Percentiles rank a stretch among this genome's conserved stretches.
phyloP scores from a whole-genome alignment of 2,888 invertebrate genomes.

The Drosophila borborema region DNA sequence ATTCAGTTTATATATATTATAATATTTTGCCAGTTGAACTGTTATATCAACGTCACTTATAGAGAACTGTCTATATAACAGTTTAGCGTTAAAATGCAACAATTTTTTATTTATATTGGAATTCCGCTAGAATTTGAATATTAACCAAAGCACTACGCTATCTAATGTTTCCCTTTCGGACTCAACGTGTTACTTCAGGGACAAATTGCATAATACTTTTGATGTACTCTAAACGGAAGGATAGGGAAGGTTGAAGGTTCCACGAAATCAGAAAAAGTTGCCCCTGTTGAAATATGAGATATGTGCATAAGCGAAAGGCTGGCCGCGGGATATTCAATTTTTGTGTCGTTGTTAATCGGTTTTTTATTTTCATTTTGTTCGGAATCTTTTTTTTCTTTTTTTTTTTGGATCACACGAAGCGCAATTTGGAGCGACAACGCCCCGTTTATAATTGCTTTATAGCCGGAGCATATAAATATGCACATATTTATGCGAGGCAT shows the following conservation, averaged over 20 bases:
- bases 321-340: constrained; percentile 54
- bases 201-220: neutral
- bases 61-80: no score
- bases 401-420: constrained; percentile 40
- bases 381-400: neutral
- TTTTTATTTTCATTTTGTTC: constrained; percentile 15
- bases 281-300: constrained; percentile 65
- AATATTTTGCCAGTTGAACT: neutral
- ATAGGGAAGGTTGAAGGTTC: constrained; percentile 30
- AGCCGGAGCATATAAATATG: constrained; percentile 59
- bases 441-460: constrained; percentile 79
- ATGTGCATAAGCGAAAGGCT: neutral
- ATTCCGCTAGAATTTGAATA: no score
- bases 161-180: neutral
- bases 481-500: constrained; percentile 32
- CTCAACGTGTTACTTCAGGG: neutral
- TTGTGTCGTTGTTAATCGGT: constrained; percentile 44
- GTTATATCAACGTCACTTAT: no score
- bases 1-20: neutral
- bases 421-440: constrained; percentile 63
- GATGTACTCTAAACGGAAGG: neutral
- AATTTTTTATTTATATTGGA: no score
- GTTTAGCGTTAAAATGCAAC: neutral
- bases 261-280: constrained; percentile 56
- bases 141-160: no score